Evolutionary conservation across 2,113 vertebrate species (phyloP).

Genomic region (Toxostoma redivivum): DNA sequence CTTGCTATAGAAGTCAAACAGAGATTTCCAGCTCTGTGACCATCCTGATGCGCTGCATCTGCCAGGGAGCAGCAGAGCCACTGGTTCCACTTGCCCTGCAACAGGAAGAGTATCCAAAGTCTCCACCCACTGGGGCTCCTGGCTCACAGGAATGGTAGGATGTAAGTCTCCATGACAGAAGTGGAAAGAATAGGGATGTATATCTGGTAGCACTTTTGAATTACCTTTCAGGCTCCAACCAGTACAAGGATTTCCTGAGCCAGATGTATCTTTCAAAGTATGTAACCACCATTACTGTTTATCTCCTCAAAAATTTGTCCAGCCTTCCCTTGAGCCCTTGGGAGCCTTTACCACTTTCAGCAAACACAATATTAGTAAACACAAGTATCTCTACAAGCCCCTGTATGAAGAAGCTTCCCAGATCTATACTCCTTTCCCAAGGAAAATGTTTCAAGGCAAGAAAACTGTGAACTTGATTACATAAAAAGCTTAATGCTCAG

Average conservation of each 20-base stretch:
- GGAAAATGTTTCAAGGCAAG: background rate
- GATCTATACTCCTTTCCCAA: background rate
- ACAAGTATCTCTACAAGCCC: no score
- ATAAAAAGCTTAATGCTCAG: background rate
- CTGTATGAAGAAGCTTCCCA: background rate
- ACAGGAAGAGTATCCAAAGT: fast-evolving
- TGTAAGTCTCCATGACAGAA: background rate
- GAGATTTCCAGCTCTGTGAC: background rate
- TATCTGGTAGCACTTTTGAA: background rate
- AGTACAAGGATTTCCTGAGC: background rate
- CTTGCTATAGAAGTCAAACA: background rate
- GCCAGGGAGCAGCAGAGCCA: background rate
- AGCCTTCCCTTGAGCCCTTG: background rate
- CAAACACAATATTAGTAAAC: background rate
- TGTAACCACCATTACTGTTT: background rate
- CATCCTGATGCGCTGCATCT: background rate
- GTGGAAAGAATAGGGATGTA: background rate
- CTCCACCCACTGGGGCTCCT: fast-evolving
- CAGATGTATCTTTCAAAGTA: background rate
- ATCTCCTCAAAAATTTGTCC: background rate
- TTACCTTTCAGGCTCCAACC: background rate
- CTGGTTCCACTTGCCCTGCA: background rate
- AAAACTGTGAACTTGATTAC: background rate
- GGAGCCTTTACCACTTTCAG: background rate
- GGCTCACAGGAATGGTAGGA: background rate